A percentile compares a stretch with the other conserved stretches of the same genome.
These are phyloP conservation scores for Spatula versicolor DNA, from an alignment of 2,797 vertebrate genomes.

Conservation along the genomic window DNA sequence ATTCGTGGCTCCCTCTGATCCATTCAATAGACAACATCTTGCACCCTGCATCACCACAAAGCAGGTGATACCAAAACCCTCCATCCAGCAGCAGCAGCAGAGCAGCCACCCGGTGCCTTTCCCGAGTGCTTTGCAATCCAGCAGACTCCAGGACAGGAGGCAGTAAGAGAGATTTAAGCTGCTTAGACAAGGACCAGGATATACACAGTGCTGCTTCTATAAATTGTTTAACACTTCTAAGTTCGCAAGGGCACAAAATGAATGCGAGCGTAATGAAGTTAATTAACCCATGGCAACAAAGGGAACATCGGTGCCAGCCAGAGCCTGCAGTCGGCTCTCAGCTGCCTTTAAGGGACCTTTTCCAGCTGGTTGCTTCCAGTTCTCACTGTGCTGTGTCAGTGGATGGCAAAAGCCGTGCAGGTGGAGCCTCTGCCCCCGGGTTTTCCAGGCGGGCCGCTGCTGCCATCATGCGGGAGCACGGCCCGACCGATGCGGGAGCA, in stretches of 20 bases:
- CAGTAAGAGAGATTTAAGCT: background rate
- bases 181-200: rapidly evolving
- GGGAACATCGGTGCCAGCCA: background rate
- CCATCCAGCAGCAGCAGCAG: background rate
- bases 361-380: background rate
- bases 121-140: rapidly evolving
- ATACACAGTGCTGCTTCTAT: rapidly evolving
- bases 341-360: background rate
- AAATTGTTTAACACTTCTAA: background rate
- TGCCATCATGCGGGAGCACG: background rate
- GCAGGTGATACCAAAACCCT: background rate
- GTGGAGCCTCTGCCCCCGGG: background rate
- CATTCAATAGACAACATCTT: background rate
- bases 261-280: rapidly evolving
- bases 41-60: background rate
- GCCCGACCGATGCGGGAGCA: too few species aligned
- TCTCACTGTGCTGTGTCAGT: too few species aligned
- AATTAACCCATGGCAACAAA: rapidly evolving
- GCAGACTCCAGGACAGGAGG: rapidly evolving
- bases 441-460: background rate
- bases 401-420: background rate
- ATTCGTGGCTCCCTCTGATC: background rate
- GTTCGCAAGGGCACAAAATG: rapidly evolving
- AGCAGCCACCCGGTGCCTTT: background rate
- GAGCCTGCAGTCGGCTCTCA: background rate